These are phyloP conservation scores for Periophthalmodon schlosseri DNA, from an alignment of 2,113 vertebrate genomes.

Conservation along the genomic window DNA sequence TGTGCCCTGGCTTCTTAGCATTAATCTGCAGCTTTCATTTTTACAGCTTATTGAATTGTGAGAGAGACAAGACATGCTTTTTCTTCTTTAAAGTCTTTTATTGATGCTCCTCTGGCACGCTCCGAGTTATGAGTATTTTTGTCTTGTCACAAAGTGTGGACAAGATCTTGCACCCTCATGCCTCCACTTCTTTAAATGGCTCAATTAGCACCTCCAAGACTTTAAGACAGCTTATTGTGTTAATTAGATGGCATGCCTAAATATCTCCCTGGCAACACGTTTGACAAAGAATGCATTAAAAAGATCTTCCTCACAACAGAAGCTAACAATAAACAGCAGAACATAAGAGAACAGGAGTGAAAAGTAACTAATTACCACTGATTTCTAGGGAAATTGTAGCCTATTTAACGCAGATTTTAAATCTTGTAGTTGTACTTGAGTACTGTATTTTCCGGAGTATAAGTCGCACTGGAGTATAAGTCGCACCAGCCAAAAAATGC, in stretches of 20 bases:
- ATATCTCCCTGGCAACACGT: constrained; percentile 1
- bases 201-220: constrained; percentile 18
- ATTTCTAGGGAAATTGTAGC: too few relatives aligned
- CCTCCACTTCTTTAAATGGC: constrained; percentile 26
- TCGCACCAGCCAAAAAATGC: too few relatives aligned
- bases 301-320: not conserved
- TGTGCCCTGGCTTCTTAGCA: constrained; percentile 30
- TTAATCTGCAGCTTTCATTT: constrained; percentile 32
- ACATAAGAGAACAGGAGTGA: not conserved
- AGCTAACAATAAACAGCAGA: not conserved
- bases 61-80: constrained; percentile 12
- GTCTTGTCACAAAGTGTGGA: not conserved
- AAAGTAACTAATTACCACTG: too few relatives aligned
- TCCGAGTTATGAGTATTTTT: constrained; percentile 40
- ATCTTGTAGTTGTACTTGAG: too few relatives aligned
- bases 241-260: constrained; percentile 8
- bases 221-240: constrained; percentile 15
- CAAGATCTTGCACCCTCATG: not conserved
- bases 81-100: constrained; percentile 27
- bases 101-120: constrained; percentile 36
- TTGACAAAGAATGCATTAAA: not conserved
- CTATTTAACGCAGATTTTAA: too few relatives aligned
- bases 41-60: constrained; percentile 5
- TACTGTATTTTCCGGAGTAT: too few relatives aligned
- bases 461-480: too few relatives aligned